Base-by-base conservation (phyloP, 2,797 vertebrate species). In the Glyptemys insculpta region DNA sequence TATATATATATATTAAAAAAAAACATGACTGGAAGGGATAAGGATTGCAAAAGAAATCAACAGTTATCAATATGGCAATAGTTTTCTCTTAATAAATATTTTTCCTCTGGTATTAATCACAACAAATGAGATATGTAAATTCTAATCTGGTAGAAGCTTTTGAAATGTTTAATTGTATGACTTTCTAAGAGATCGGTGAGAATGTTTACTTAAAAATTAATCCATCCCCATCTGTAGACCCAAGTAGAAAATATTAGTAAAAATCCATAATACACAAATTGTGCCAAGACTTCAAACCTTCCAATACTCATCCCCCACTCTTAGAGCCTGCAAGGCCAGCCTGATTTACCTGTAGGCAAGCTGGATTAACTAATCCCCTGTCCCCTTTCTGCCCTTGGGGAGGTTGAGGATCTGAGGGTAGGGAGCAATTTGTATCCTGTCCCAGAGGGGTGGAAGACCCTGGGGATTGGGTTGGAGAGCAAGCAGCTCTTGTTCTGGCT, bases 101-200 rank as follows among this genome's bases (percentile, higher is more conserved):
- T 95, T 87, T 6, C 31, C 8, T 81, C 5, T 91, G 47, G 29
- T 85, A 72, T 85, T 92, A 96, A 91, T 81, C 80, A 86, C 44
- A 79, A 79, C 8, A 74, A 87, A n/a, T 47, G 19, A 41, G 8
- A 82, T 37, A 37, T 9, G 65, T 59, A 15, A 49, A 18, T 54
- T 65, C 4, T 79, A 94, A 54, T 44, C 18, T 72, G 2, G 90
- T 5, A 83, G 15, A 85, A 85, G 50, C 3, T 62, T 76, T 87
- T 86, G 1, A 62, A 1, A 0, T 81, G 37, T 68, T 83, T 76
- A 65, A 59, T 65, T 79, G 68, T 59, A 93, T 79, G 2, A 11
- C 72, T 91, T 41, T 81, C 3, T 59, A 56, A 85, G 41, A 5
- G 5, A 41, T 79, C 53, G 25, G 8, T 62, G 27, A 96, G 47